Percentiles rank a stretch among this genome's conserved stretches.
phyloP scores from a whole-genome alignment of 1,140 invertebrate genomes.

The Ceratosolen fusciceps region DNA sequence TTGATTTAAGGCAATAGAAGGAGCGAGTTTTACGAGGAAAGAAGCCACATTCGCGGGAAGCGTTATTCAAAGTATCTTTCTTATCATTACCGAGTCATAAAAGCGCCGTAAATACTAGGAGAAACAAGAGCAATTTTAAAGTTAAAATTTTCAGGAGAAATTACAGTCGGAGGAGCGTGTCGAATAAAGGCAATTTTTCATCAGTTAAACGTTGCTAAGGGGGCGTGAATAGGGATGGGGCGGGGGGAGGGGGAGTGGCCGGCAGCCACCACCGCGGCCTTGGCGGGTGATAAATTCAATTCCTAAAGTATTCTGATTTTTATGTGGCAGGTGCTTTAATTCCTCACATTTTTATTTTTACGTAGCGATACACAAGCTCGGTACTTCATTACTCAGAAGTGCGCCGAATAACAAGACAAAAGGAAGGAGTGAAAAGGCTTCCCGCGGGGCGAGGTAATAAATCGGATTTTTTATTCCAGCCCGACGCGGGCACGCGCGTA shows the following conservation, averaged over 20 bases:
- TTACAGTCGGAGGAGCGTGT: not conserved
- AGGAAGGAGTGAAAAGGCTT: not conserved
- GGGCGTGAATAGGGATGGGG: too few species aligned
- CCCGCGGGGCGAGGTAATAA: slow-evolving; percentile 44
- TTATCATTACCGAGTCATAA: not conserved
- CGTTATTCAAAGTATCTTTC: not conserved
- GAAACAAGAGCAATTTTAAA: slow-evolving; percentile 7
- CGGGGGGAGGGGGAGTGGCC: too few species aligned
- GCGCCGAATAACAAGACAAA: slow-evolving; percentile 30
- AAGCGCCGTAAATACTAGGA: not conserved
- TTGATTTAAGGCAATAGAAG: not conserved
- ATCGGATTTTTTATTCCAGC: slow-evolving; percentile 31
- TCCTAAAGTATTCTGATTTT: slow-evolving; percentile 38
- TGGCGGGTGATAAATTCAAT: slow-evolving; percentile 37
- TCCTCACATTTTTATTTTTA: slow-evolving; percentile 13
- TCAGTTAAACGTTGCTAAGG: not conserved
- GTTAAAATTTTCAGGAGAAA: not conserved
- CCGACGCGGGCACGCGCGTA: slow-evolving; percentile 11
- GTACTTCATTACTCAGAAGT: slow-evolving; percentile 31
- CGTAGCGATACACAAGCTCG: slow-evolving; percentile 9
- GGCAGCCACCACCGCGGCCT: not conserved
- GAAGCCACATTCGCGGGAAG: not conserved
- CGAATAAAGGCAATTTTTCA: slow-evolving; percentile 37
- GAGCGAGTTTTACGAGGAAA: not conserved
- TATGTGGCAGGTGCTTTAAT: slow-evolving; percentile 45